A percentile compares a stretch with the other conserved stretches of the same genome.
These are phyloP conservation scores for Ceuthmochares aereus DNA, from an alignment of 2,113 vertebrate genomes.

Conservation along the genomic window DNA sequence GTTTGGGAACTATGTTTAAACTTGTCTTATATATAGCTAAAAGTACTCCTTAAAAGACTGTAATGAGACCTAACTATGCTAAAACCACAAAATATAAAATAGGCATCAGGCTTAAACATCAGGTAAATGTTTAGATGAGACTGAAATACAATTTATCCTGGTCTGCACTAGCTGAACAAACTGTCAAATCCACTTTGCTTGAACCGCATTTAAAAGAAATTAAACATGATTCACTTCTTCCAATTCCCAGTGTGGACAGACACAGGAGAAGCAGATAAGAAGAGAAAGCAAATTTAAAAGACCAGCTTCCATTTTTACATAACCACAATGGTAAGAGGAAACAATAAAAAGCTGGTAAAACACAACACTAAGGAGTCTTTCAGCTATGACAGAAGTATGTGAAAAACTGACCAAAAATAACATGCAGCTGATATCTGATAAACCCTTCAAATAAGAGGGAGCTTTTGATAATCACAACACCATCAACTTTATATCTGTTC, in stretches of 20 bases:
- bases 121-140: conserved; percentile 6
- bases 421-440: not conserved
- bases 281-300: conserved; percentile 9
- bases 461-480: not conserved
- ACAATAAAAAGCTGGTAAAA: not conserved
- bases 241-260: not conserved
- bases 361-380: not conserved
- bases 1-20: conserved; percentile 47
- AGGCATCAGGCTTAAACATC: not conserved
- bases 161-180: not conserved
- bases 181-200: not conserved
- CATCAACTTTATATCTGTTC: not conserved
- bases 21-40: conserved; percentile 37
- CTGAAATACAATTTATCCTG: not conserved
- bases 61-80: conserved; percentile 5
- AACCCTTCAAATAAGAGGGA: not conserved
- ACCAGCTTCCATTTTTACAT: not conserved
- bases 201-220: conserved; percentile 4
- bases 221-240: not conserved
- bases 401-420: not conserved
- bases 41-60: conserved; percentile 13
- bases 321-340: not conserved
- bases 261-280: not conserved
- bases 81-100: conserved; percentile 34
- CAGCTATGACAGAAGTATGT: not conserved